Evolutionary conservation across 1,140 invertebrate species (phyloP).

Genomic region (Diachasmimorpha longicaudata): DNA sequence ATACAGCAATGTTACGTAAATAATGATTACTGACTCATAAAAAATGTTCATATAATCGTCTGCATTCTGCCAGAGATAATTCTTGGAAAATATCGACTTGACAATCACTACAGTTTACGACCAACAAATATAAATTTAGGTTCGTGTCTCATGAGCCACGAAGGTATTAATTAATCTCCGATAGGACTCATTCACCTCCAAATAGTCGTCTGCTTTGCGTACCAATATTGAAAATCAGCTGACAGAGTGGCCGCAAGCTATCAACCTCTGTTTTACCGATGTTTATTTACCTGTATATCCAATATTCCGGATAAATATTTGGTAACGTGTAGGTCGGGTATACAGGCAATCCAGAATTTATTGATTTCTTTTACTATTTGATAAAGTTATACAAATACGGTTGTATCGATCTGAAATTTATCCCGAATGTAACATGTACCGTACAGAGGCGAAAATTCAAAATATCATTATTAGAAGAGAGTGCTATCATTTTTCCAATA

Average conservation of each 20-base stretch:
- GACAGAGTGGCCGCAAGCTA: neutral
- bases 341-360: neutral
- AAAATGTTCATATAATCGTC: no score
- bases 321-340: neutral
- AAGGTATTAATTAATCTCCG: no score
- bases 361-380: neutral
- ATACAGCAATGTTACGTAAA: no score
- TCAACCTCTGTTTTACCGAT: neutral
- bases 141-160: no score
- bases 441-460: neutral
- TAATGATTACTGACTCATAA: no score
- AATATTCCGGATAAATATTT: neutral
- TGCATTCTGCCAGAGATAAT: no score
- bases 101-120: no score
- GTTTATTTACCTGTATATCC: neutral
- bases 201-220: neutral
- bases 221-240: neutral
- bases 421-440: neutral
- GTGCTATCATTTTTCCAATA: no score
- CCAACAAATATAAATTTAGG: no score
- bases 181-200: no score
- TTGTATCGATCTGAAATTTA: neutral
- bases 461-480: neutral
- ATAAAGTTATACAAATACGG: neutral
- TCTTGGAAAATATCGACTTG: no score